These are phyloP conservation scores for Heliconius hermathena DNA, from an alignment of 1,140 invertebrate species.

Conservation along the genomic window DNA sequence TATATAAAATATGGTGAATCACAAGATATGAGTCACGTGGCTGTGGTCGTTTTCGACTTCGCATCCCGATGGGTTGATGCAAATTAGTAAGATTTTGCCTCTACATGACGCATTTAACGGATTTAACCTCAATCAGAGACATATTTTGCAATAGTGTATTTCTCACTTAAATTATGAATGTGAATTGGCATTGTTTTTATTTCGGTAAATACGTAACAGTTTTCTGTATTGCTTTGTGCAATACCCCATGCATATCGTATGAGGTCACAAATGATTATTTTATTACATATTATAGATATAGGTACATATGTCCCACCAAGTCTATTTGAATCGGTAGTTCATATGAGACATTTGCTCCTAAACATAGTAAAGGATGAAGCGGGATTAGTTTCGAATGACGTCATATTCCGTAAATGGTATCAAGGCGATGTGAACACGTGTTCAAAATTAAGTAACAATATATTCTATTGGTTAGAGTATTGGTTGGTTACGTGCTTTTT, in stretches of 20 bases:
- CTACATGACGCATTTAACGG: constrained; percentile 7
- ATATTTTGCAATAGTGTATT: not conserved
- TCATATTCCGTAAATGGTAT: constrained; percentile 49
- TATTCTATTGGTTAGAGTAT: not conserved
- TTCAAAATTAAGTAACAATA: constrained; percentile 11
- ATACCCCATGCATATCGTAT: not conserved
- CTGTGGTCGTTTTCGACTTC: constrained; percentile 32
- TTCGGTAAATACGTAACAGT: not conserved
- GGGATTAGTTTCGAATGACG: constrained; percentile 54
- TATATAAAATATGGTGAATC: constrained; percentile 59
- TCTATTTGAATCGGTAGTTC: constrained; percentile 5
- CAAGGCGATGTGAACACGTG: constrained; percentile 37
- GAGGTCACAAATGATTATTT: not conserved
- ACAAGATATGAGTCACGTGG: constrained; percentile 57
- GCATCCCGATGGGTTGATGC: constrained; percentile 35
- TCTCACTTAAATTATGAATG: not conserved
- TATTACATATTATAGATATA: not conserved
- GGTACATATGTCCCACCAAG: not conserved
- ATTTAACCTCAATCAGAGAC: constrained; percentile 1
- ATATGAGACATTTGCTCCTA: constrained; percentile 21
- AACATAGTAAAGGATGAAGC: constrained; percentile 44
- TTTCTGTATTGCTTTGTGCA: not conserved
- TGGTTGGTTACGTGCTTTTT: not conserved
- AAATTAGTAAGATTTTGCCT: constrained; percentile 25
- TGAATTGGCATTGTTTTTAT: not conserved